phyloP scores from a whole-genome alignment of 2,888 invertebrate genomes.

The Andrena praecox region DNA sequence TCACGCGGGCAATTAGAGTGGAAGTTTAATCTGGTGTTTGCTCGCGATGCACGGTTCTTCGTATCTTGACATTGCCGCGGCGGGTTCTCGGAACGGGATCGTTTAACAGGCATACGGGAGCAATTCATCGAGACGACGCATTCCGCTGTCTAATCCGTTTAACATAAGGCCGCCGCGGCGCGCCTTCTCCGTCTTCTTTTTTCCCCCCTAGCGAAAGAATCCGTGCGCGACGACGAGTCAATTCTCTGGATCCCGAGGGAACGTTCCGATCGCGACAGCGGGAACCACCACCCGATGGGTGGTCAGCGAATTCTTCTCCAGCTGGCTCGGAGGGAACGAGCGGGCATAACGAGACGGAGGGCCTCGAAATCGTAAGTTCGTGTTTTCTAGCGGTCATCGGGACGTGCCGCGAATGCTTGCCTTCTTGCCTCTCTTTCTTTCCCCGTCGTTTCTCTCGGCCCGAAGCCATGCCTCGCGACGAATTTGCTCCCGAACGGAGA shows the following conservation, averaged over 20 bases:
- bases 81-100: slow-evolving; percentile 61
- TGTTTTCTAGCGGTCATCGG: slow-evolving; percentile 25
- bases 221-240: slow-evolving; percentile 81
- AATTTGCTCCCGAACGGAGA: not conserved
- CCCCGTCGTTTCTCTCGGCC: not conserved
- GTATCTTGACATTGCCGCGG: slow-evolving; percentile 51
- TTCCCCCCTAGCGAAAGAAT: slow-evolving; percentile 61
- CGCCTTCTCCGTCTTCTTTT: slow-evolving; percentile 37
- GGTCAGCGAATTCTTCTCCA: slow-evolving; percentile 68
- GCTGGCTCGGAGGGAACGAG: slow-evolving; percentile 24
- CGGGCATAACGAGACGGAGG: slow-evolving; percentile 26
- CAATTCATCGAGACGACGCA: slow-evolving; percentile 81
- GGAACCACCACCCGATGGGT: slow-evolving; percentile 69
- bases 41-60: slow-evolving; percentile 30
- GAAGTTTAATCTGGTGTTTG: slow-evolving; percentile 33
- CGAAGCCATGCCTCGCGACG: not conserved
- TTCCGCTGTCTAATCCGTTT: slow-evolving; percentile 84
- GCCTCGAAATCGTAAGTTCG: slow-evolving; percentile 18
- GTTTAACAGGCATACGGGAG: slow-evolving; percentile 61
- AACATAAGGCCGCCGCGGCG: slow-evolving; percentile 78
- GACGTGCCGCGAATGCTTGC: slow-evolving; percentile 48
- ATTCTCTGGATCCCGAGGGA: slow-evolving; percentile 78
- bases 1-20: slow-evolving; percentile 51
- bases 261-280: slow-evolving; percentile 57
- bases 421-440: slow-evolving; percentile 1